phyloP scores from a whole-genome alignment of 2,113 vertebrate genomes.

The Gobius niger region DNA sequence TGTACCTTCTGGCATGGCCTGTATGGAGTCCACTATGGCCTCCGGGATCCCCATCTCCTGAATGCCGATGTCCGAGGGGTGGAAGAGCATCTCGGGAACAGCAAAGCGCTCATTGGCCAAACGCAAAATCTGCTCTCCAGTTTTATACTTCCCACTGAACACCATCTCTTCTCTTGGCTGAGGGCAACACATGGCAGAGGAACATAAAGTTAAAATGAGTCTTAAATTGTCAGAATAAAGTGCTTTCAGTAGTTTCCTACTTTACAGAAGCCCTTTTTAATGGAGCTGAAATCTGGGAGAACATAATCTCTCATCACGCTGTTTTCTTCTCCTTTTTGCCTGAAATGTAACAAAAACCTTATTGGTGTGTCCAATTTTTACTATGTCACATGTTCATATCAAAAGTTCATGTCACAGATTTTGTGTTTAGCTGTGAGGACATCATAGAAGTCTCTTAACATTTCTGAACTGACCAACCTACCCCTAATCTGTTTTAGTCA shows the following conservation, averaged over 20 bases:
- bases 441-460: too few species aligned
- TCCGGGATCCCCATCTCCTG: constrained; percentile 99
- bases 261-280: constrained; percentile 99
- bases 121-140: constrained; percentile 93
- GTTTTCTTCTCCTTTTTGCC: constrained; percentile 94
- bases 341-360: constrained; percentile 54
- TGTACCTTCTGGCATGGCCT: constrained; percentile 91
- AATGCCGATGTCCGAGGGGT: constrained; percentile 95
- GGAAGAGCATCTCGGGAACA: constrained; percentile 96
- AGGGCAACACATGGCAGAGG: neutral
- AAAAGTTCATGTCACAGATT: too few species aligned
- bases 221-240: neutral
- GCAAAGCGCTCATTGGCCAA: constrained; percentile 95
- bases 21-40: constrained; percentile 89
- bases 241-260: constrained; percentile 59
- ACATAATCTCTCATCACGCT: constrained; percentile 93
- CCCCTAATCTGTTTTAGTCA: too few species aligned
- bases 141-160: constrained; percentile 94
- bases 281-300: constrained; percentile 96
- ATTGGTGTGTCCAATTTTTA: too few species aligned
- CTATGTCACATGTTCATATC: too few species aligned
- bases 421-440: too few species aligned
- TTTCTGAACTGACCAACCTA: too few species aligned
- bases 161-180: constrained; percentile 96
- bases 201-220: neutral